These are phyloP conservation scores for Plagiodera versicolora DNA, from an alignment of 2,888 invertebrate species.

Conservation along the genomic window DNA sequence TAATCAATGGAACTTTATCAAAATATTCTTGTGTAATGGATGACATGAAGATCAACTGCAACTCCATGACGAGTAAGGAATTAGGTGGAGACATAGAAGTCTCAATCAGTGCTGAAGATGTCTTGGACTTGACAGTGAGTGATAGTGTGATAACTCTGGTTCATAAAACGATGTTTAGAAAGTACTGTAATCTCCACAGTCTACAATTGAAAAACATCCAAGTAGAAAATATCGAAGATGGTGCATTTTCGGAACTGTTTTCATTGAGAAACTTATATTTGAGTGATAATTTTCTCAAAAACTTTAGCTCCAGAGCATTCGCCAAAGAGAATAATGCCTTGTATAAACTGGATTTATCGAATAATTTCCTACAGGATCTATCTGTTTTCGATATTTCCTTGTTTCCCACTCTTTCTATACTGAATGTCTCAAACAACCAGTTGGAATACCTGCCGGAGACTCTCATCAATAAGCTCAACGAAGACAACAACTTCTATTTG, in stretches of 20 bases:
- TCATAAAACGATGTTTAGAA: constrained; percentile 19
- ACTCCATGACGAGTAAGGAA: constrained; percentile 12
- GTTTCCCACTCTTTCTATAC: constrained; percentile 28
- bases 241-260: constrained; percentile 20
- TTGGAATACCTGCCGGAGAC: constrained; percentile 29
- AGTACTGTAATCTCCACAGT: constrained; percentile 27
- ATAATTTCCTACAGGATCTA: constrained; percentile 32
- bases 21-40: constrained; percentile 8
- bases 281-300: constrained; percentile 24
- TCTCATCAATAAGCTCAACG: constrained; percentile 27
- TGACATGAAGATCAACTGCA: constrained; percentile 25
- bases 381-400: constrained; percentile 29
- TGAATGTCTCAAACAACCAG: constrained; percentile 36
- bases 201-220: constrained; percentile 24
- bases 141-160: constrained; percentile 24
- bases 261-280: constrained; percentile 24
- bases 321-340: constrained; percentile 20
- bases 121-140: constrained; percentile 23
- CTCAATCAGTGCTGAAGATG: constrained; percentile 20
- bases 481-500: constrained; percentile 31
- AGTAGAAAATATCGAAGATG: constrained; percentile 21
- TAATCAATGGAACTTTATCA: not conserved
- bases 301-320: constrained; percentile 23
- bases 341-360: constrained; percentile 28
- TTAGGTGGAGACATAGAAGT: constrained; percentile 19